Evolutionary conservation across 2,888 invertebrate genomes (phyloP), one percentile per base, ranked within the genome.

Genomic region (Eupithecia abbreviata): DNA sequence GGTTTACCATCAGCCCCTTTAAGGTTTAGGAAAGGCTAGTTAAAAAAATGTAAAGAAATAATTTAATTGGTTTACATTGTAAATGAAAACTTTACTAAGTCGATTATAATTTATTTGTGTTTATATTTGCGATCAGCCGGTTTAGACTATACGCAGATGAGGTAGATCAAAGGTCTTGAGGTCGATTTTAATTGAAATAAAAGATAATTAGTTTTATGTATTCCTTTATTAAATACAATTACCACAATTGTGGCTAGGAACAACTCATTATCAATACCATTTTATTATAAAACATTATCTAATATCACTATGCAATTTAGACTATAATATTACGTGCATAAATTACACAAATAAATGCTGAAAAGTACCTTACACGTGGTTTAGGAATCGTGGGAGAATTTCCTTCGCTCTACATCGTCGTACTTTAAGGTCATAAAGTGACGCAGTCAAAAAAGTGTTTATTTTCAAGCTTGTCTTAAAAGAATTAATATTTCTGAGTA

Each of bases 251-350:
- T 65, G 79, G 82, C 81, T 82, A 82, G 82, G 82, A 82, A 82
- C 82, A 76, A 81, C 77, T 77, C 74, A 74, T 79, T 72, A 67
- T 70, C 76, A 77, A 75, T 73, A 76, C 49, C 30, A 77, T 72
- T 73, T 71, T 62, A 77, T 75, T 76, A 74, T 71, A 78, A 75
- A 79, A 77, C 41, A 78, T 74, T 78, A 79, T 30, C 79, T 82
- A 81, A 76, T 81, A 82, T 82, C 82, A 82, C 80, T 81, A 80
- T 78, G 75, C 74, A 80, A 79, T 78, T 73, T 68, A 69, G 51
- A 43, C 73, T 71, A 68, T 71, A 47, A 30, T 66, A 75, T 71
- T 71, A 76, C 81, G 75, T 79, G 79, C 77, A 77, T 73, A 74
- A 74, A 76, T 73, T 75, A 79, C 73, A 71, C 76, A 75, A 55